phyloP scores from a whole-genome alignment of 1,140 invertebrate genomes.

The Papilio xuthus region DNA sequence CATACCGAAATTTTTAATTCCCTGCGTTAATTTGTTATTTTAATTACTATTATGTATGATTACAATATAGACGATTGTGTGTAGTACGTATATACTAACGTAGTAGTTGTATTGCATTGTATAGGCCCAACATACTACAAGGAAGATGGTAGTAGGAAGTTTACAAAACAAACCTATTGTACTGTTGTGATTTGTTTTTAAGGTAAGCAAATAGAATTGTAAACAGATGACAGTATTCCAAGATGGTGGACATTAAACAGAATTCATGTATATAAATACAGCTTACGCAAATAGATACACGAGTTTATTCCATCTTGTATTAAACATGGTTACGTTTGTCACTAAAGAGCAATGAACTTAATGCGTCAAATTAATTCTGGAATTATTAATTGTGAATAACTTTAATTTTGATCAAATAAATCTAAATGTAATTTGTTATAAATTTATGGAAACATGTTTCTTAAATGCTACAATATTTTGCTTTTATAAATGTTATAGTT shows the following conservation, averaged over 20 bases:
- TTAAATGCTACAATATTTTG: background rate
- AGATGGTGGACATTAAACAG: slow-evolving; percentile 27
- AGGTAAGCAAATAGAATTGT: slow-evolving; percentile 25
- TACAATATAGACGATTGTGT: background rate
- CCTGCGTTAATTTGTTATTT: too few species aligned
- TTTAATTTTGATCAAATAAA: background rate
- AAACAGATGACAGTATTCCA: slow-evolving; percentile 11
- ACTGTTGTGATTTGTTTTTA: background rate
- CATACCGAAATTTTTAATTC: too few species aligned
- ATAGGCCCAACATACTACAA: background rate
- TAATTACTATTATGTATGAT: background rate
- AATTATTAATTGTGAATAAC: background rate
- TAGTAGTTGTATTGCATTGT: background rate
- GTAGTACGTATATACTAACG: background rate
- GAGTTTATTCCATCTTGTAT: slow-evolving; percentile 35
- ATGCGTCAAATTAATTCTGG: background rate
- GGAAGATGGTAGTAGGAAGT: background rate
- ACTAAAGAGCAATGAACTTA: slow-evolving; percentile 34
- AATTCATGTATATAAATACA: slow-evolving; percentile 25
- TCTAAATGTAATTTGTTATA: background rate
- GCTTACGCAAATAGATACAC: slow-evolving; percentile 34
- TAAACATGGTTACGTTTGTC: slow-evolving; percentile 30
- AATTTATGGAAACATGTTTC: too few species aligned
- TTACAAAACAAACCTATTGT: slow-evolving; percentile 20
- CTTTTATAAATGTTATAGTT: background rate